Percentiles rank a stretch among this genome's conserved stretches.
Conservation (phyloP, 2,888 invertebrate species). For the Nymphalis c-album region DNA sequence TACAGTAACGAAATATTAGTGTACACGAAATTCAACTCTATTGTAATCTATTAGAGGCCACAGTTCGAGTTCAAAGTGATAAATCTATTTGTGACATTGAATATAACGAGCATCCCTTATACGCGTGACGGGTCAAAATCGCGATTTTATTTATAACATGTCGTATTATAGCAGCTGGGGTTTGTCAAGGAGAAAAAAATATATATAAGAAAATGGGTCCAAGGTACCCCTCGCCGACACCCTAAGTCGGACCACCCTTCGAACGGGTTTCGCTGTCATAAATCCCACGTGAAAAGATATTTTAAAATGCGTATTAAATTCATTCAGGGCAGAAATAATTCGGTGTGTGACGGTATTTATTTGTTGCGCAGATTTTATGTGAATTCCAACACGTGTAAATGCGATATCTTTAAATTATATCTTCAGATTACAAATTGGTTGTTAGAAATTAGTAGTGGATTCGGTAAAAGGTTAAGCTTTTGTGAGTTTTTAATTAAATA, state of each 20-base stretch:
- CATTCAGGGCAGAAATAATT: constrained; percentile 79
- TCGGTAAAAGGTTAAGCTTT: not conserved
- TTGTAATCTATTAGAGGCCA: constrained; percentile 28
- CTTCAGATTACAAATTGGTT: not conserved
- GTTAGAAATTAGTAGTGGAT: not conserved
- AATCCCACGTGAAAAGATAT: constrained; percentile 80
- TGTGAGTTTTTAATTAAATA: no score
- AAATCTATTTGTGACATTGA: constrained; percentile 53
- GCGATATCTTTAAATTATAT: constrained; percentile 4
- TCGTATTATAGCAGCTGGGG: constrained; percentile 77
- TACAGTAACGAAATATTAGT: constrained; percentile 41
- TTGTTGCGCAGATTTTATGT: constrained; percentile 59
- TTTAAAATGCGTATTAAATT: constrained; percentile 81
- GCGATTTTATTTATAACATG: constrained; percentile 81
- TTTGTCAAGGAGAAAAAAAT: constrained; percentile 76
- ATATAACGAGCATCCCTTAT: constrained; percentile 69
- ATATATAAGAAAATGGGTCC: constrained; percentile 68
- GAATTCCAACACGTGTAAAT: constrained; percentile 65
- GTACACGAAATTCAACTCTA: constrained; percentile 46
- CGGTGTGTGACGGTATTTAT: constrained; percentile 64
- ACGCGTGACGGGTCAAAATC: constrained; percentile 79
- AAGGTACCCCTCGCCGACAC: constrained; percentile 58
- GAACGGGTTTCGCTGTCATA: constrained; percentile 77
- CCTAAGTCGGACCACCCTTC: constrained; percentile 67
- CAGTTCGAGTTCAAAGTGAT: constrained; percentile 6